Conservation (phyloP, 2,797 vertebrate genomes). For the Geotrypetes seraphini region DNA sequence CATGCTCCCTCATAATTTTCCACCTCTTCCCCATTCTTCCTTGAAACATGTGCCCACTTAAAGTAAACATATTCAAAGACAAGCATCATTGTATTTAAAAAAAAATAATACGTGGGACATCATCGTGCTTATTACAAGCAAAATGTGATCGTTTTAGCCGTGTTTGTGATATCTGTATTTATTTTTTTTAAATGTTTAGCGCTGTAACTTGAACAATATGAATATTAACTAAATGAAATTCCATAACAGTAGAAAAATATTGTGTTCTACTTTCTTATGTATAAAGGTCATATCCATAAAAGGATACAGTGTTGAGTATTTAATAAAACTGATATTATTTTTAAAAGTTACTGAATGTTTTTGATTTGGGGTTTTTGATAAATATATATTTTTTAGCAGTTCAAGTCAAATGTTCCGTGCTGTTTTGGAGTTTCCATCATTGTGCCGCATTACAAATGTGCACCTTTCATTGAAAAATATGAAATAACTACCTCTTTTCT, state of each 20-base stretch:
- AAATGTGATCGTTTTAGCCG: slow-evolving; percentile 68
- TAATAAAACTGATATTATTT: slow-evolving; percentile 75
- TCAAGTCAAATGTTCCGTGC: slow-evolving; percentile 9
- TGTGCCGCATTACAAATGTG: too few species aligned
- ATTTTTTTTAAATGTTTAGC: slow-evolving; percentile 74
- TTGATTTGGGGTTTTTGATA: too few species aligned
- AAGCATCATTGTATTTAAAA: slow-evolving; percentile 55
- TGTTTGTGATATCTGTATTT: slow-evolving; percentile 68
- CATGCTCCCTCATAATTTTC: too few species aligned
- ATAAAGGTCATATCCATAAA: slow-evolving; percentile 56
- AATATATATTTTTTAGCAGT: too few species aligned
- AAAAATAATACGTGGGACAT: slow-evolving; percentile 47
- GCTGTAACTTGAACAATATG: slow-evolving; percentile 50
- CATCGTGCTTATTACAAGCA: slow-evolving; percentile 54
- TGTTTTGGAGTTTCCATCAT: too few species aligned
- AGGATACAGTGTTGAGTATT: slow-evolving; percentile 67
- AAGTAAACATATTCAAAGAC: slow-evolving; percentile 30
- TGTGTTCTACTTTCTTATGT: slow-evolving; percentile 54
- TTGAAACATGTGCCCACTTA: slow-evolving; percentile 21
- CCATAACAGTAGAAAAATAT: slow-evolving; percentile 53
- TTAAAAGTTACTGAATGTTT: slow-evolving; percentile 62
- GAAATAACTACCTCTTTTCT: too few species aligned
- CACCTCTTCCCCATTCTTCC: not conserved
- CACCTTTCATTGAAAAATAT: too few species aligned
- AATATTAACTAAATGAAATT: slow-evolving; percentile 56